A percentile compares a stretch with the other conserved stretches of the same genome.
These are phyloP conservation scores for Odontesthes bonariensis DNA, from an alignment of 2,113 vertebrate species.

Conservation along the genomic window DNA sequence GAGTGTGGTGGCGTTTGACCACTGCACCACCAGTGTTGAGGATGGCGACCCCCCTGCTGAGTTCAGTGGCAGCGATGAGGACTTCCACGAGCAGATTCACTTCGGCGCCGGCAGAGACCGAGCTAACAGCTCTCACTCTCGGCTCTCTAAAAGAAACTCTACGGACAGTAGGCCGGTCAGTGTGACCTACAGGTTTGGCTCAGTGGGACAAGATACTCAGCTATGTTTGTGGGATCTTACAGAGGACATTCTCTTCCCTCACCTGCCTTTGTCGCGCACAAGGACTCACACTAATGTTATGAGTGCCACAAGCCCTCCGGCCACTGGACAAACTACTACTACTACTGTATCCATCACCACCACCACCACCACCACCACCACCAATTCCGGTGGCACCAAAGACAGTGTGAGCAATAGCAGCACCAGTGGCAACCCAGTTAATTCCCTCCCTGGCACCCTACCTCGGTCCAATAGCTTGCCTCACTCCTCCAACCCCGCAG, in stretches of 20 bases:
- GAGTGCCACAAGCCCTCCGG: constrained; percentile 91
- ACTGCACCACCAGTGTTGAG: constrained; percentile 96
- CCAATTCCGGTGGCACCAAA: constrained; percentile 72
- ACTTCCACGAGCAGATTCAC: constrained; percentile 94
- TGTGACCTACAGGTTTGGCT: constrained; percentile 97
- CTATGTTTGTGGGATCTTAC: constrained; percentile 99
- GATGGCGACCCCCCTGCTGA: constrained; percentile 92
- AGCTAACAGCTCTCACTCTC: constrained; percentile 94
- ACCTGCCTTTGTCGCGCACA: constrained; percentile 95
- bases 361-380: constrained; percentile 36
- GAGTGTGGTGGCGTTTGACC: constrained; percentile 97
- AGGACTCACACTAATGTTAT: constrained; percentile 99
- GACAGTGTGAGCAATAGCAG: constrained; percentile 80
- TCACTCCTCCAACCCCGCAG: constrained; percentile 84
- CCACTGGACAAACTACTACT: constrained; percentile 68
- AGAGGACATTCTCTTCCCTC: constrained; percentile 98
- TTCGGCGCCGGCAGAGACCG: constrained; percentile 91
- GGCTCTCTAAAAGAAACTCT: constrained; percentile 97
- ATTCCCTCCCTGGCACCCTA: constrained; percentile 89
- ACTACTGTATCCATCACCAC: constrained; percentile 44
- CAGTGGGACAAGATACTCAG: constrained; percentile 98
- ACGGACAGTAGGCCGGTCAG: constrained; percentile 96
- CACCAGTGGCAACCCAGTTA: constrained; percentile 82
- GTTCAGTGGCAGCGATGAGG: constrained; percentile 97
- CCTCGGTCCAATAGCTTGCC: constrained; percentile 98